Evolutionary conservation across 1,140 invertebrate species (phyloP), one percentile per base, ranked within the genome.

Genomic region (Paraescarpia echinospica): DNA sequence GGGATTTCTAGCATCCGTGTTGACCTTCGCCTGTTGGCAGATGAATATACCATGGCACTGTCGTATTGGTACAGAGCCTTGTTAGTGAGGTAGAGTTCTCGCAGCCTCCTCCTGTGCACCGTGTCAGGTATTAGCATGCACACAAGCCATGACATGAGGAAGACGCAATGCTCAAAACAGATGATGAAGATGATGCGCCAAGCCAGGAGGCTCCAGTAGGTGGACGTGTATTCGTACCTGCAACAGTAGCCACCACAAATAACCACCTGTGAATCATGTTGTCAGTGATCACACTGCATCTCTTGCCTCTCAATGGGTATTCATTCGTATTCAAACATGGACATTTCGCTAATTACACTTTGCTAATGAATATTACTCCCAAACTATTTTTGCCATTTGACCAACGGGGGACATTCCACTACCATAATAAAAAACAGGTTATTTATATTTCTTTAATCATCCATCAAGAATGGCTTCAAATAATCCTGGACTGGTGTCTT

Each of bases 111-210:
- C 95, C 98, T 97, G 93, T 96, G 96, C 22, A 99, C 96, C 93
- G 97, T 97, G 95, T 99, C 98, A 6, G 98, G 98, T 92, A 99
- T 98, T 92, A 98, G 97, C 98, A 98, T 98, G 92, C 97, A 97
- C 5, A 98, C 97, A 41, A 98, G 96, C 95, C 98, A 98, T 96
- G 98, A 98, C 34, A 98, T 97, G 41, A 98, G 95, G 9, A 98
- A 97, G 35, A 48, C 98, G 98, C 77, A 98, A 96, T 98, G 98
- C 98, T 98, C 96, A 18, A 96, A 96, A 93, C 94, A 94, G 94
- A 94, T 92, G 93, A 92, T 93, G n/a, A 91, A 89, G 27, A 90
- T 22, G 34, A 89, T 91, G 90, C 59, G 59, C 59, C 59, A 77
- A 12, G 59, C 59, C 18, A 77, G 4, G 22, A 77, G 12, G 22